phyloP scores from a whole-genome alignment of 1,140 invertebrate genomes.

The Leptinotarsa texana region DNA sequence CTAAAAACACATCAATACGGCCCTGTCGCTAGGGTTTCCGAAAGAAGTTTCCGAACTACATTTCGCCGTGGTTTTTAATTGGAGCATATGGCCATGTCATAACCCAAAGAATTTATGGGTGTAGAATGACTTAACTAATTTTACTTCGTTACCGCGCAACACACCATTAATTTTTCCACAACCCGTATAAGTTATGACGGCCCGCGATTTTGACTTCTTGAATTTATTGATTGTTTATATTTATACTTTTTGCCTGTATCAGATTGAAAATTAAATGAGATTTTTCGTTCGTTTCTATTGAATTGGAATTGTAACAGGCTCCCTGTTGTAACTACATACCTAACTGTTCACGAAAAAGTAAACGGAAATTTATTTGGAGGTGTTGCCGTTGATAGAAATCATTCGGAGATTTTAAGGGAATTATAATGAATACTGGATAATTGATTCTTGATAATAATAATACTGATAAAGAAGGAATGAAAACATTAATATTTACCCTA shows the following conservation, averaged over 20 bases:
- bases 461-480: too few relatives aligned
- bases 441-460: too few relatives aligned
- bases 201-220: constrained; percentile 21
- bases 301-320: neutral
- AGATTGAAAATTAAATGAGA: constrained; percentile 2
- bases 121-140: constrained; percentile 43
- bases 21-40: neutral
- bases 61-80: constrained; percentile 41
- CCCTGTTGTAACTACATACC: neutral
- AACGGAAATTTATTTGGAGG: too few relatives aligned
- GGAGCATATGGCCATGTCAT: constrained; percentile 44
- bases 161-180: constrained; percentile 41
- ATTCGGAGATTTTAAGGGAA: too few relatives aligned
- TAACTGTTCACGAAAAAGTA: too few relatives aligned
- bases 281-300: neutral
- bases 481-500: too few relatives aligned
- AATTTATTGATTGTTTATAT: constrained; percentile 26
- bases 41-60: constrained; percentile 25
- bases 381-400: too few relatives aligned
- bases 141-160: constrained; percentile 36
- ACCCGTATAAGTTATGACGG: constrained; percentile 23
- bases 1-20: neutral
- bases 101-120: constrained; percentile 41
- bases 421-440: too few relatives aligned
- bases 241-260: constrained; percentile 5